Base-by-base conservation (phyloP, 2,113 vertebrate genomes). In the Lasiurus borealis region DNA sequence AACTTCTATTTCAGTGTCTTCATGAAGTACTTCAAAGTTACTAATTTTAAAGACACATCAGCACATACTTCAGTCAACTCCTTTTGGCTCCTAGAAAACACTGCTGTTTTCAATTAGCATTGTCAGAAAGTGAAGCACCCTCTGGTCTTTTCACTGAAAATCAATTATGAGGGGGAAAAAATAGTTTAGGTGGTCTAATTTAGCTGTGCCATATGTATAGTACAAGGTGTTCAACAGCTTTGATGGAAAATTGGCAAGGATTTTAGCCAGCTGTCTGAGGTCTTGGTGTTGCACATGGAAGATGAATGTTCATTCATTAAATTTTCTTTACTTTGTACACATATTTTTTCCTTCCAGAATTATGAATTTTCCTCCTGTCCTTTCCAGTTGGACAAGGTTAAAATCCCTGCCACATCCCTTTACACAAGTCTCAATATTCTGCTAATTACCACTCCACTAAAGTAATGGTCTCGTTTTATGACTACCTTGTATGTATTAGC, bases 91-190 rank as follows among this genome's bases (percentile, higher is more conserved):
- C 75, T 91, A 71, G 27, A 76, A 88, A 77, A 94, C 75, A 89
- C 0, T 68, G 68, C 2, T 59, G 90, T 96, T 97, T 97, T 97
- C 96, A 92, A 96, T 96, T 95, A 96, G 71, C 85, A 87, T 31
- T 93, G 87, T 95, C 97, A 97, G 95, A 85, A 95, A 96, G 84
- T 86, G 92, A 95, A 94, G 96, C 31, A 89, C 92, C 92, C 92
- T 95, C 90, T 95, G 96, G 93, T 86, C 95, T 93, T 84, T 93
- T 84, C 87, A 46, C 73, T 84, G 95, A 97, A 96, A 97, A 97
- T 97, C 96, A 97, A 95, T 97, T 97, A 96, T 31, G 75, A 40
- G 10, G 75, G 59, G 10, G 25, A 64, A 78, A 90, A 84, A 93
- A 18, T 77, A 77, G 90, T 48, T 80, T 66, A 96, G 95, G 87